Conservation (phyloP, 53 echinoderm and acorn worm genomes). For the Apostichopus leukothele region DNA sequence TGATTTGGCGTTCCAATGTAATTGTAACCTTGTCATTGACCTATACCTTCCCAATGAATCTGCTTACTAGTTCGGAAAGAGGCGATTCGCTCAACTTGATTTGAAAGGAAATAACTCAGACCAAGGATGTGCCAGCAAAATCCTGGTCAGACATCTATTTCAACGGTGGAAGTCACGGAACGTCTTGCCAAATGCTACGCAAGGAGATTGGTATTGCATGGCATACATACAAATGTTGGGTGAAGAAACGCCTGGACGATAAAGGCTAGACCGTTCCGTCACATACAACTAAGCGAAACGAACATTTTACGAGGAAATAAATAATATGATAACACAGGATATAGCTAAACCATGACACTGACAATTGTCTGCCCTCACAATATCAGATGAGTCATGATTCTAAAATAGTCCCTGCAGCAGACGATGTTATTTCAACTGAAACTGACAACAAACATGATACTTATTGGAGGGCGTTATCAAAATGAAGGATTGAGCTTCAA, state of each 20-base stretch:
- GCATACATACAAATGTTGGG: too few relatives aligned
- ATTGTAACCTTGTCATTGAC: background rate
- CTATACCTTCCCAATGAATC: background rate
- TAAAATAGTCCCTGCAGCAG: background rate
- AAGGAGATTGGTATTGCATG: too few relatives aligned
- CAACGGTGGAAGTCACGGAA: too few relatives aligned
- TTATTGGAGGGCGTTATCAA: too few relatives aligned
- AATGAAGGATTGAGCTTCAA: too few relatives aligned
- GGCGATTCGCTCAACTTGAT: constrained; percentile 3
- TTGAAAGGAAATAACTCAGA: constrained; percentile 11
- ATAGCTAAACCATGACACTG: background rate
- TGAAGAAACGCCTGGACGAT: too few relatives aligned
- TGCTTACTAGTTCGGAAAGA: constrained; percentile 1
- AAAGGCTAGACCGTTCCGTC: too few relatives aligned
- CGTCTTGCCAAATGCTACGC: too few relatives aligned
- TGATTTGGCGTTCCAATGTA: background rate
- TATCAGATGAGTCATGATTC: background rate
- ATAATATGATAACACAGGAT: background rate
- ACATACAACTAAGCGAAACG: too few relatives aligned
- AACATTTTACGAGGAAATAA: background rate
- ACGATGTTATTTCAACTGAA: too few relatives aligned
- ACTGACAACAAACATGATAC: too few relatives aligned
- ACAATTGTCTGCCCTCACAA: background rate
- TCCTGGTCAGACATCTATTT: too few relatives aligned
- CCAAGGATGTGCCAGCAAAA: background rate